Evolutionary conservation across 2,113 vertebrate genomes (phyloP).

Genomic region (Pedetes capensis): DNA sequence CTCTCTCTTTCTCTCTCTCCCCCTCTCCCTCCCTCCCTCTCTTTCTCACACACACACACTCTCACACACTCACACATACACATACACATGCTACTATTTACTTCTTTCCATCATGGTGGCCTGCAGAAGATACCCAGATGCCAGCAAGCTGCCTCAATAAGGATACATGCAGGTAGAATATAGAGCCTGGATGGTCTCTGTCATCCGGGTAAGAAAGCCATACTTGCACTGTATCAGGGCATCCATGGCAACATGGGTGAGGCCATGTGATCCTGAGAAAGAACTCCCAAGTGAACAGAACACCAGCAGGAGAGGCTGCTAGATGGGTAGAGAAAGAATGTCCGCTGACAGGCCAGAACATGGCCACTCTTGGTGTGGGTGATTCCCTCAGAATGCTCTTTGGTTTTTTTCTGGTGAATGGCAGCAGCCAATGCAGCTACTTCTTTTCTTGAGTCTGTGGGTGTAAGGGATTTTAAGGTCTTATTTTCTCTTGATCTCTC

Average conservation of each 20-base stretch:
- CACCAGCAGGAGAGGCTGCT: not conserved
- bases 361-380: accelerated
- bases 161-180: not conserved
- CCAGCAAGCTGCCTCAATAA: not conserved
- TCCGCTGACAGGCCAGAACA: not conserved
- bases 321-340: too few relatives aligned
- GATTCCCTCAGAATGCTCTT: not conserved
- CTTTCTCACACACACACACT: too few relatives aligned
- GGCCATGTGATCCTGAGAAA: not conserved
- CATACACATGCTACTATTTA: not conserved
- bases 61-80: too few relatives aligned
- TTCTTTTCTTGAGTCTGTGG: not conserved
- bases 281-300: not conserved
- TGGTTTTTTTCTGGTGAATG: not conserved
- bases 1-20: too few relatives aligned
- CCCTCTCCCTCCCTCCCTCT: too few relatives aligned
- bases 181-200: not conserved
- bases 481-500: not conserved
- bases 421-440: too few relatives aligned
- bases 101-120: not conserved
- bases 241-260: not conserved
- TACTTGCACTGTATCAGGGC: not conserved
- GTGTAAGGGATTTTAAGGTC: not conserved
- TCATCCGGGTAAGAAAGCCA: not conserved
- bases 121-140: not conserved